A percentile compares a stretch with the other conserved stretches of the same genome.
These are phyloP conservation scores for Cephus runcator DNA, from an alignment of 2,888 invertebrate genomes.

Conservation along the genomic window DNA sequence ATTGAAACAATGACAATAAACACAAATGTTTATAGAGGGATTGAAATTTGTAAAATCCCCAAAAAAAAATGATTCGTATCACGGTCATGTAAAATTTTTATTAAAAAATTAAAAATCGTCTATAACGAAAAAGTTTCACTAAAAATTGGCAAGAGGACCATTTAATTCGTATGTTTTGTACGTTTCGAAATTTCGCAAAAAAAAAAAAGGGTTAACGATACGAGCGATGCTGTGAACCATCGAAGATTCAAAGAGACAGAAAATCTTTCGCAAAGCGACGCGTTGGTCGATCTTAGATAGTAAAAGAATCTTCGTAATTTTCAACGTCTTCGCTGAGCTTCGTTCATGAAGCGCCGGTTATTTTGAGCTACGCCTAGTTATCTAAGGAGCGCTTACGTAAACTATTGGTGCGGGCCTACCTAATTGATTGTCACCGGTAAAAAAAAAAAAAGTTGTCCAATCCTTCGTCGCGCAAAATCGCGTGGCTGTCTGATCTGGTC, in stretches of 20 bases:
- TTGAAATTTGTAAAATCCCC: not conserved
- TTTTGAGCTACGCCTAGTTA: not conserved
- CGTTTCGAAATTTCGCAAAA: not conserved
- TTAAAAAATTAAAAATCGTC: not conserved
- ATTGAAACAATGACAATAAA: not conserved
- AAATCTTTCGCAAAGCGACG: too few species aligned
- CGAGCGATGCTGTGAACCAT: too few species aligned
- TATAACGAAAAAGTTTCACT: not conserved
- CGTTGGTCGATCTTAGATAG: too few species aligned
- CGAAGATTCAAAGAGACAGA: too few species aligned
- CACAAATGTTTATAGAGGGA: not conserved
- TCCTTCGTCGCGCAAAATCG: not conserved
- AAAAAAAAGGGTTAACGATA: not conserved
- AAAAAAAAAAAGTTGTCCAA: not conserved
- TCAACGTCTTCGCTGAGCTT: not conserved
- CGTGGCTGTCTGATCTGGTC: conserved; percentile 2
- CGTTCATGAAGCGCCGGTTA: not conserved
- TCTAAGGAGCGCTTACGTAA: not conserved
- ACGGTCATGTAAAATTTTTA: not conserved
- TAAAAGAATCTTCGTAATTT: not conserved
- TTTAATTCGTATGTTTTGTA: not conserved
- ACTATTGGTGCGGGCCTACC: not conserved
- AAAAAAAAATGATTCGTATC: not conserved
- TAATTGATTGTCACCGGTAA: not conserved
- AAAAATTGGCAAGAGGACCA: not conserved